Evolutionary conservation across 1,140 invertebrate genomes (phyloP), one percentile per base, ranked within the genome.

Genomic region (Drosophila pectinifera): DNA sequence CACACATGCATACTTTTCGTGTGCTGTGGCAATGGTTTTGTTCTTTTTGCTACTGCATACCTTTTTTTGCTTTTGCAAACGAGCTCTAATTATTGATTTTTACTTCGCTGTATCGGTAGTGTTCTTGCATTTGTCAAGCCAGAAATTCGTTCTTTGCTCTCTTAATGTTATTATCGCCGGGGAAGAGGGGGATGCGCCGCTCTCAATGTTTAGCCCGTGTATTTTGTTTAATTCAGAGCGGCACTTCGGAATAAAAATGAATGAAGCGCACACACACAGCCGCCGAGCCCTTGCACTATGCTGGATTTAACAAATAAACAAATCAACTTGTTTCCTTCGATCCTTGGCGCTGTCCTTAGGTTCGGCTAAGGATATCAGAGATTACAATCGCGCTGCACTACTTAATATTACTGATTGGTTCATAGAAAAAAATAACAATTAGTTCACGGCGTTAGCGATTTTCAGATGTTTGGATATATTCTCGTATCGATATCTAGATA

Each of bases 21-120:
- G 13, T 14, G 28, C 34, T 39, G 38, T 54, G 16, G 39, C 61
- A 48, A 34, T 73, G 24, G 51, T 26, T 42, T 59, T 70, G 45
- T 53, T 46, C 24, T 43, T 38, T 48, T 61, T 73, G 56, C 62
- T 67, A 59, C 55, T 80, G 77, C 68, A 73, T 80, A 80, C 77
- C 77, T 80, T 69, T 51, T 39, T 59, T 45, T 61, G 59, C 59
- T 41, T 64, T 56, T 49, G 72, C 57, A 62, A 75, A 63, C 46
- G 39, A 63, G 72, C 78, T 72, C 59, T 80, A 80, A 72, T 81
- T 80, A 80, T 80, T 80, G 78, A 80, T 80, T 80, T 80, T 80
- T 76, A 64, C 73, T 64, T 65, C 78, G 64, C 73, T 68, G 49
- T 70, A 59, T 64, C 57, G 64, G 67, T 36, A 70, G 64, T 53